Evolutionary conservation across 2,113 vertebrate genomes (phyloP).

Genomic region (Osmerus mordax): DNA sequence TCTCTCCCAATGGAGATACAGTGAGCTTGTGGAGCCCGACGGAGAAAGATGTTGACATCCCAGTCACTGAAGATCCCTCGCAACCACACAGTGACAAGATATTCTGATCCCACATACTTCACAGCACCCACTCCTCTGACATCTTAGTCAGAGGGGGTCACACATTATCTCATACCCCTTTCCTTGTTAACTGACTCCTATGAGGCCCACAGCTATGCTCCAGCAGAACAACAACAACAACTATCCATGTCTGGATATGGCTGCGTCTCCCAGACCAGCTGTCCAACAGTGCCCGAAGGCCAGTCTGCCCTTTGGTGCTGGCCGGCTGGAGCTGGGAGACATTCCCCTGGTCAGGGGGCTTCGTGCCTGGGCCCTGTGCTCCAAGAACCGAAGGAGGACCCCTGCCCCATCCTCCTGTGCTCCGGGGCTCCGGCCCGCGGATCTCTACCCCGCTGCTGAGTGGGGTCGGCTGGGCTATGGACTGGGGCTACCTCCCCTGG

Average conservation of each 20-base stretch:
- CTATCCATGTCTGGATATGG: conserved; percentile 68
- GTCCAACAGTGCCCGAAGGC: conserved; percentile 60
- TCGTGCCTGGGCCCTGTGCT: conserved; percentile 70
- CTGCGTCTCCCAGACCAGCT: conserved; percentile 50
- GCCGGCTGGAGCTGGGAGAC: conserved; percentile 61
- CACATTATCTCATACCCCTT: neutral
- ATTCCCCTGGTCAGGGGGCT: conserved; percentile 70
- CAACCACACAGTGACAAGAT: neutral
- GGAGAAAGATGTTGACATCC: neutral
- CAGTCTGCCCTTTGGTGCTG: conserved; percentile 56
- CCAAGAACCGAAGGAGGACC: conserved; percentile 61
- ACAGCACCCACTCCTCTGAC: neutral
- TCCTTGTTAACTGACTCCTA: conserved; percentile 4
- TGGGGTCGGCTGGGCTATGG: conserved; percentile 56
- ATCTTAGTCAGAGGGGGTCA: neutral
- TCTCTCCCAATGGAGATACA: neutral
- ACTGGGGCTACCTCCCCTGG: conserved; percentile 22
- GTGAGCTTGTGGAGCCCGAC: conserved; percentile 3
- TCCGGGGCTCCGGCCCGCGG: conserved; percentile 42
- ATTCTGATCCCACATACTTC: neutral
- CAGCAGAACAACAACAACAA: conserved; percentile 81
- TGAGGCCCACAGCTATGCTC: conserved; percentile 67
- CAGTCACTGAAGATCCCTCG: conserved; percentile 14
- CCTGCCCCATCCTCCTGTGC: conserved; percentile 32
- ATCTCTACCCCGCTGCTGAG: conserved; percentile 49